Evolutionary conservation across 1,140 invertebrate species (phyloP).

Genomic region (Pogonus chalceus): DNA sequence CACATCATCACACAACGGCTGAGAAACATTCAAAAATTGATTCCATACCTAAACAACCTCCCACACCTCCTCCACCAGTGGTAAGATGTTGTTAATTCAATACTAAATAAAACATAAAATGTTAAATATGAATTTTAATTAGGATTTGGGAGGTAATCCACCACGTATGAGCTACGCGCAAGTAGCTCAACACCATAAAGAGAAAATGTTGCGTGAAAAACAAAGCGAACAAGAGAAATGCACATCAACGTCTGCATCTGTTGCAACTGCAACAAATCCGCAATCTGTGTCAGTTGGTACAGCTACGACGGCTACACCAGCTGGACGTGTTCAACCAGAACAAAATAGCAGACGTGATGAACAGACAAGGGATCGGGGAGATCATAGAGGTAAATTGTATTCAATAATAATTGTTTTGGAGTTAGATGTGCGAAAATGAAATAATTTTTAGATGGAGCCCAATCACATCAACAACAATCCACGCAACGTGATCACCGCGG

Average conservation of each 20-base stretch:
- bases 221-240: slow-evolving; percentile 21
- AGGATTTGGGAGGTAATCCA: slow-evolving; percentile 29
- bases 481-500: background rate
- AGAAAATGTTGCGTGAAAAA: slow-evolving; percentile 39
- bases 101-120: background rate
- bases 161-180: slow-evolving; percentile 71
- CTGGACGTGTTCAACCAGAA: slow-evolving; percentile 12
- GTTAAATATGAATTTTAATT: background rate
- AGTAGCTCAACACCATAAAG: slow-evolving; percentile 66
- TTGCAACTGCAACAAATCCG: background rate
- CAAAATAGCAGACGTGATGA: slow-evolving; percentile 11
- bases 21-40: background rate
- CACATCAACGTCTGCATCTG: background rate
- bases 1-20: slow-evolving; percentile 17
- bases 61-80: slow-evolving; percentile 21
- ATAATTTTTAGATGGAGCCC: background rate
- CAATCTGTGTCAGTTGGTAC: slow-evolving; percentile 9
- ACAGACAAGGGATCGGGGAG: slow-evolving; percentile 14
- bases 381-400: slow-evolving; percentile 16
- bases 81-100: background rate
- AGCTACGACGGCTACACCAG: background rate
- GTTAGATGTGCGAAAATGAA: background rate
- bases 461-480: background rate
- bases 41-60: slow-evolving; percentile 16
- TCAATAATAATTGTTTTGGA: too few relatives aligned